Percentiles rank a stretch among this genome's conserved stretches.
Evolutionary conservation across 1,140 invertebrate species (phyloP).

Genomic region (Halictus rubicundus): DNA sequence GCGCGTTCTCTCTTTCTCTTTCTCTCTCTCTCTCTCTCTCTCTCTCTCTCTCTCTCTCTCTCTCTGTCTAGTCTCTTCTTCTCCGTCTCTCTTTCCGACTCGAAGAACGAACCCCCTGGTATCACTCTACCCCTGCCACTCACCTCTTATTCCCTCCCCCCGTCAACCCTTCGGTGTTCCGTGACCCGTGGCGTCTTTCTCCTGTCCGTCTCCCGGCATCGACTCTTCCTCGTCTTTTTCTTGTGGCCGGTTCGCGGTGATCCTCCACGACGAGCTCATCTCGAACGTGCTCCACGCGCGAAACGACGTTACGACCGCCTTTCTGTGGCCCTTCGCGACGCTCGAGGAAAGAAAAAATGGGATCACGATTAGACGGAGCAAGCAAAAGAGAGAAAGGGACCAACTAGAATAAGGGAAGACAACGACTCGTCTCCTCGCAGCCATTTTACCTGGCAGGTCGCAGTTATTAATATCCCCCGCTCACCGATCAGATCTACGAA

Average conservation of each 20-base stretch:
- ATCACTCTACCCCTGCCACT: background rate
- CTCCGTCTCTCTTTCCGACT: constrained; percentile 35
- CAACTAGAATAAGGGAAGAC: background rate
- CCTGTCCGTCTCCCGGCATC: constrained; percentile 38
- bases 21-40: constrained; percentile 29
- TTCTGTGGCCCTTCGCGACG: constrained; percentile 24
- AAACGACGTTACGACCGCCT: constrained; percentile 55
- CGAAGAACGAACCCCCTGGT: background rate
- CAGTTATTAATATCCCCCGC: constrained; percentile 36
- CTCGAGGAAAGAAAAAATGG: constrained; percentile 19
- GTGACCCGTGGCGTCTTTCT: constrained; percentile 36
- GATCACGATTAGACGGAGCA: constrained; percentile 39
- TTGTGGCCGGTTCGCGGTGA: background rate
- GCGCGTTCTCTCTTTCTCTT: constrained; percentile 29
- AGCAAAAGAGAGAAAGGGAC: background rate
- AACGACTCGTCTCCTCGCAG: background rate
- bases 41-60: constrained; percentile 29
- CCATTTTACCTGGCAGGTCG: constrained; percentile 21
- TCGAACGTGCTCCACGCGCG: constrained; percentile 44
- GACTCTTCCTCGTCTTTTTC: constrained; percentile 37
- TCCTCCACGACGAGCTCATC: background rate
- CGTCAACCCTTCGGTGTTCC: constrained; percentile 24
- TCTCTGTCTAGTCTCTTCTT: constrained; percentile 22
- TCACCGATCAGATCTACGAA: constrained; percentile 38
- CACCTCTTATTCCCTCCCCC: constrained; percentile 41